Conservation (phyloP, 2,797 vertebrate genomes). For the Chiroxiphia lanceolata region DNA sequence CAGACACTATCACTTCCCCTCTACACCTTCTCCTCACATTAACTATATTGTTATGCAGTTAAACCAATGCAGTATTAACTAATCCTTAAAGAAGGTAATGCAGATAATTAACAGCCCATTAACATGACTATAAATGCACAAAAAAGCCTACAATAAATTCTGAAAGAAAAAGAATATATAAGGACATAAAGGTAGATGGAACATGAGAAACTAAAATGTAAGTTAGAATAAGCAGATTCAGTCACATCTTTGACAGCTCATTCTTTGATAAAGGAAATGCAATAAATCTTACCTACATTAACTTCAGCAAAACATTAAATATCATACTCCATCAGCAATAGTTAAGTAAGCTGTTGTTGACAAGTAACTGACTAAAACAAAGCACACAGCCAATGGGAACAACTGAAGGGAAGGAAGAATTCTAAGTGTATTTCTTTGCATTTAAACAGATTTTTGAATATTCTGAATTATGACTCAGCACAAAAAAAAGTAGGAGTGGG, state of each 20-base stretch:
- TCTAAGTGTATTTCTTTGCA: not conserved
- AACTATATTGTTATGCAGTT: not conserved
- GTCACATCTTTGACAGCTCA: not conserved
- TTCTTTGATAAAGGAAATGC: not conserved
- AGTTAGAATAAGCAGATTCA: not conserved
- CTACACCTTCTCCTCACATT: not conserved
- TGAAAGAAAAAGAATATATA: not conserved
- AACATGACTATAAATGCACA: not conserved
- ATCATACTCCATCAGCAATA: not conserved
- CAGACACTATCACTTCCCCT: not conserved
- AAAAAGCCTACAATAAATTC: not conserved
- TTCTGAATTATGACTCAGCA: slow-evolving; percentile 48
- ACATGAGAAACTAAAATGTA: not conserved
- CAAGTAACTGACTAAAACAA: not conserved
- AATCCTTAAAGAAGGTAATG: not conserved
- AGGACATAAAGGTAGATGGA: not conserved
- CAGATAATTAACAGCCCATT: not conserved
- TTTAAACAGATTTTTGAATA: slow-evolving; percentile 38
- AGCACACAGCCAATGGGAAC: not conserved
- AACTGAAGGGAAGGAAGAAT: not conserved
- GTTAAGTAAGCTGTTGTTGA: not conserved
- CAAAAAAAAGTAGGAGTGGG: slow-evolving; percentile 30
- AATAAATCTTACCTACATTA: not conserved
- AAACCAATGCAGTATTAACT: not conserved
- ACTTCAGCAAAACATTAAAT: not conserved